Base-by-base conservation (phyloP, 2,113 vertebrate species). In the Petrocephalus microphthalmus region DNA sequence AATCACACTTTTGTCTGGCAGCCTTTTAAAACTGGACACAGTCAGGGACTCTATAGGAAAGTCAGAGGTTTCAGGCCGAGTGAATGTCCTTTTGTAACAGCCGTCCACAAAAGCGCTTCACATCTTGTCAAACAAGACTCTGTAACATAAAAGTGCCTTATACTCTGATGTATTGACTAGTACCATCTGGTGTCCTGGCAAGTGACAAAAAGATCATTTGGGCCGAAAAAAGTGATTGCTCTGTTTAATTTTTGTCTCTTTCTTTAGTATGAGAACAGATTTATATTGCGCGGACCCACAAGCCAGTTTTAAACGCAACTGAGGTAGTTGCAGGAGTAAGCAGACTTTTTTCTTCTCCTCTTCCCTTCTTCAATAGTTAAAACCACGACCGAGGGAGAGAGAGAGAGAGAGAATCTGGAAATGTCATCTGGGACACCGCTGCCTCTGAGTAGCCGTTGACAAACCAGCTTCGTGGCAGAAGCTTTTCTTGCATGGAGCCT, bases 61-160 rank as follows among this genome's bases (percentile, higher is more conserved):
- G 90, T 91, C 91, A 87, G 92, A 90, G 91, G 84, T 91, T 91
- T 90, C 54, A 83, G 88, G 4, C 90, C 71, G 86, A 87, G 83
- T 94, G 90, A 94, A 94, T 95, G 94, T 93, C 93, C 92, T 93
- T 93, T 91, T 94, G 94, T 94, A 81, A 89, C n/a, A 11, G 67
- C 71, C 45, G 49, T 64, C 88, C 88, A 95, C 94, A 95, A 94
- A 93, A 92, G 93, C 91, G 81, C 91, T 92, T 91, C 93, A 94
- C 92, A 94, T 93, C 91, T 90, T 88, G 90, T 90, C 90, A 64
- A 89, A 93, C 92, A 92, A 90, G 91, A 42, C 89, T 42, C 88
- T 91, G 91, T 89, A 92, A 88, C 94, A 93, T 92, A 88, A 92
- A 89, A 92, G 90, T 90, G 89, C 91, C 91, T 94, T 93, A 92